Evolutionary conservation across 2,888 invertebrate species (phyloP).

Genomic region (Toxonevra muliebris): DNA sequence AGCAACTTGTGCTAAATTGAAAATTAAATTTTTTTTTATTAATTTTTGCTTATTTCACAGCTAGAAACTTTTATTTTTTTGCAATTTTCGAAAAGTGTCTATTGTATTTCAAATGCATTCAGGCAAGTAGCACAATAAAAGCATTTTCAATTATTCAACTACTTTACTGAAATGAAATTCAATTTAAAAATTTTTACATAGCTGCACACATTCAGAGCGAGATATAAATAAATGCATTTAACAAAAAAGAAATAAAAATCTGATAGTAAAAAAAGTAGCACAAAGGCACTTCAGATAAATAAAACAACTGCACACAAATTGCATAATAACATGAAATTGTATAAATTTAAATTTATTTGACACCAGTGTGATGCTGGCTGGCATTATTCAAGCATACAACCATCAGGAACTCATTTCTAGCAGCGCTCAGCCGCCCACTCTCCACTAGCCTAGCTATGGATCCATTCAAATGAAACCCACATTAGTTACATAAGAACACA

Average conservation of each 20-base stretch:
- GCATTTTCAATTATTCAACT: conserved; percentile 28
- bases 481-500: too few species aligned
- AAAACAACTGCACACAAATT: conserved; percentile 16
- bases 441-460: too few species aligned
- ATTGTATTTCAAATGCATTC: not conserved
- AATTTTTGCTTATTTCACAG: too few species aligned
- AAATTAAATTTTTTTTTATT: too few species aligned
- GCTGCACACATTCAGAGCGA: not conserved
- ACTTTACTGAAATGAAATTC: conserved; percentile 22
- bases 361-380: not conserved
- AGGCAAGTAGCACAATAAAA: conserved; percentile 10
- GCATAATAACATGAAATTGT: conserved; percentile 30
- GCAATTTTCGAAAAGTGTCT: too few species aligned
- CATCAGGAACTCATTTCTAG: too few species aligned
- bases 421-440: too few species aligned
- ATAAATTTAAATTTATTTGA: conserved; percentile 30
- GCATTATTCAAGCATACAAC: too few species aligned
- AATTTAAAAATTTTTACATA: conserved; percentile 26
- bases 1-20: too few species aligned
- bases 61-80: too few species aligned
- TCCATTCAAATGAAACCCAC: too few species aligned
- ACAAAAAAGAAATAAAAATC: not conserved
- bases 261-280: conserved; percentile 13
- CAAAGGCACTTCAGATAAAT: too few species aligned
- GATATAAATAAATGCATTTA: not conserved